A percentile compares a stretch with the other conserved stretches of the same genome.
Evolutionary conservation across 2,113 vertebrate species (phyloP).

Genomic region (human (Homo sapiens)): GRCh38 chr21:35311501-35312000

Average conservation of each 20-base stretch:
- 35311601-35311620: neutral
- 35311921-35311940: neutral
- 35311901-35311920: neutral
- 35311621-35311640: neutral
- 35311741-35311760: neutral
- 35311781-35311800: neutral
- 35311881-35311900: neutral
- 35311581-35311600: neutral
- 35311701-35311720: neutral
- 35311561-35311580: neutral
- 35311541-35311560: neutral
- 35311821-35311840: neutral
- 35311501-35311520: neutral
- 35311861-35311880: neutral
- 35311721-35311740: neutral
- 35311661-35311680: neutral
- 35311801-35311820: neutral
- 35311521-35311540: neutral
- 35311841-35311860: neutral
- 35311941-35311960: neutral
- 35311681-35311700: neutral
- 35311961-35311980: neutral
- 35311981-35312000: neutral
- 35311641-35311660: conserved; percentile 5
- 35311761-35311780: neutral